phyloP scores from a whole-genome alignment of 2,113 vertebrate species.

The Tauraco erythrolophus region DNA sequence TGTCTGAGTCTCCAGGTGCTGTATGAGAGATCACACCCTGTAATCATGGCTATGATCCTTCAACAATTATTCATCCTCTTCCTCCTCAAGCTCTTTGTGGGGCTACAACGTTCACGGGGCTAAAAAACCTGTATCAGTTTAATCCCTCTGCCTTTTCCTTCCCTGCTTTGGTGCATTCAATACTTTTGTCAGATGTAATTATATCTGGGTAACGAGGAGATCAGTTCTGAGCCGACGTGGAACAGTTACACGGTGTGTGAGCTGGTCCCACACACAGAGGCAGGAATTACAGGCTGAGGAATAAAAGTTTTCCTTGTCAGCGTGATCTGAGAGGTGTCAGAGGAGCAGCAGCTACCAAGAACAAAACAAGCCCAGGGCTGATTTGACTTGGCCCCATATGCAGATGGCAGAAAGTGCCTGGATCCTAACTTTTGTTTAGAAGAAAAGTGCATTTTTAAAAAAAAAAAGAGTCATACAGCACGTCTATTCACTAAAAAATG shows the following conservation, averaged over 20 bases:
- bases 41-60: constrained; percentile 31
- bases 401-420: constrained; percentile 3
- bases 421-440: not conserved
- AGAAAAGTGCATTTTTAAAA: not conserved
- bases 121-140: constrained; percentile 18
- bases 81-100: not conserved
- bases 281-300: constrained; percentile 51
- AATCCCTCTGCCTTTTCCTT: constrained; percentile 38
- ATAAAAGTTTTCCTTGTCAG: constrained; percentile 51
- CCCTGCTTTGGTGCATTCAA: not conserved
- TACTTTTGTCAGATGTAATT: constrained; percentile 52
- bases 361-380: constrained; percentile 23
- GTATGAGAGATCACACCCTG: not conserved
- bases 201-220: not conserved
- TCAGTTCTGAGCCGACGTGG: not conserved
- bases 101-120: not conserved
- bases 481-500: not conserved
- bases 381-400: not conserved
- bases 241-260: constrained; percentile 49
- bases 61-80: constrained; percentile 46
- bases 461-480: not conserved
- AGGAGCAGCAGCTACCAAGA: constrained; percentile 26
- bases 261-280: constrained; percentile 62
- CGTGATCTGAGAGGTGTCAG: constrained; percentile 47
- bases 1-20: not conserved